Base-by-base conservation (phyloP, 2,888 invertebrate species). In the Hedychridium roseum region DNA sequence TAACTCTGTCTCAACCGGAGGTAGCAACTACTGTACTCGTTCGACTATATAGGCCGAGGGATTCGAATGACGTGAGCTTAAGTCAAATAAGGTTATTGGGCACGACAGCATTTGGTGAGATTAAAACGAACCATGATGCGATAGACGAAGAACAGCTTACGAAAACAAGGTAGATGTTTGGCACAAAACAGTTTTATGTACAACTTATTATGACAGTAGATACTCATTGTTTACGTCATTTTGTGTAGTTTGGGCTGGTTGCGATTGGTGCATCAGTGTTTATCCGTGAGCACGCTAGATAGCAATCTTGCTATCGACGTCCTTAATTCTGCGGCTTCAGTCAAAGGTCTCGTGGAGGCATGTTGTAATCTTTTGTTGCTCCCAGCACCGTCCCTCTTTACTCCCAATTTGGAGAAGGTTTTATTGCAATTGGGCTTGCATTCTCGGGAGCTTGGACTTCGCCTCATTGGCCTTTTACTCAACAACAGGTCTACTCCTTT, bases 11-110 rank as follows among this genome's bases (percentile, higher is more conserved):
- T 2, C 86, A 89, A 52, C 92, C 94, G 1, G 89, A 94, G 79
- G 90, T 95, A 11, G 92, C 91, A 30, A 91, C 91, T 49, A 88
- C 89, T 30, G 89, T 96, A 46, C 86, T 93, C 42, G 81, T 93
- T 5, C 81, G 88, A 20, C 79, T 89, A 15, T 92, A 91, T 78
- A 91, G 92, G 74, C 95, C 96, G 0, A 83, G 91, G 23, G 95
- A 95, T 70, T 91, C 92, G n/a, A 88, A 88, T 63, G 94, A 91
- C 70, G 90, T 96, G 74, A 94, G 95, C 3, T 81, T 97, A 30
- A 87, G 94, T 50, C 94, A 95, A 80, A 88, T 97, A 56, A 84
- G 90, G 2, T 80, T 97, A 38, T 81, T 95, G 31, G 96, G 94
- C 0, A 90, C 89, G 49, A 91, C 93, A 2, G 92, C 93, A 1